phyloP scores from a whole-genome alignment of 2,888 invertebrate species.

The Troglohyphantes excavatus region DNA sequence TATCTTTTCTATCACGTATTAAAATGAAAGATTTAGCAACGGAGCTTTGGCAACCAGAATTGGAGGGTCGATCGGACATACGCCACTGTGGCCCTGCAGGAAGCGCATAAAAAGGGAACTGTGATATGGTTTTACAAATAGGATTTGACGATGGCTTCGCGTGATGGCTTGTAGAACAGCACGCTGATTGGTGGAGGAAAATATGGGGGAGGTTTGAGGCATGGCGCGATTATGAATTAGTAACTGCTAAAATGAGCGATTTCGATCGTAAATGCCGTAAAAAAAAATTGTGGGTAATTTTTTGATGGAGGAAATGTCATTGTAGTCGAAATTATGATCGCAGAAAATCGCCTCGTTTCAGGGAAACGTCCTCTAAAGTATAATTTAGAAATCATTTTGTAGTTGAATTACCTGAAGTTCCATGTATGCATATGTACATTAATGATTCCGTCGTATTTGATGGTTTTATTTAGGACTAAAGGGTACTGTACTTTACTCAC shows the following conservation, averaged over 20 bases:
- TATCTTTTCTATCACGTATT: constrained; percentile 41
- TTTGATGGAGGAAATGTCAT: constrained; percentile 38
- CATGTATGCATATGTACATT: background rate
- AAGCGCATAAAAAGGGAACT: background rate
- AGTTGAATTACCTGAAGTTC: background rate
- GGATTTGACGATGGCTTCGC: constrained; percentile 59
- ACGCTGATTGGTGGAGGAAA: constrained; percentile 44
- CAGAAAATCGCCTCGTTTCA: background rate
- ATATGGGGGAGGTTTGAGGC: background rate
- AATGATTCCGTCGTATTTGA: no score
- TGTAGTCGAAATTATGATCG: constrained; percentile 2
- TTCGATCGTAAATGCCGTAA: constrained; percentile 7
- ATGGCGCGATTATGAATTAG: constrained; percentile 69
- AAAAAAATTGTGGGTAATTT: constrained; percentile 25
- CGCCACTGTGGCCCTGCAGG: background rate
- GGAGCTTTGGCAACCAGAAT: constrained; percentile 14
- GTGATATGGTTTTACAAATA: constrained; percentile 62
- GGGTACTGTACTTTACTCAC: no score
- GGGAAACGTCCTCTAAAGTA: background rate
- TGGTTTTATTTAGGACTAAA: no score
- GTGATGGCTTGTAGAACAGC: constrained; percentile 61
- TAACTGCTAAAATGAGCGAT: constrained; percentile 69
- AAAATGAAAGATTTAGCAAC: constrained; percentile 41
- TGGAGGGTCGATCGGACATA: constrained; percentile 12
- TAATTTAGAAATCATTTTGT: constrained; percentile 5